A percentile compares a stretch with the other conserved stretches of the same genome.
Conservation (phyloP, 2,113 vertebrate species). For the Neolamprologus tretocephalus region DNA sequence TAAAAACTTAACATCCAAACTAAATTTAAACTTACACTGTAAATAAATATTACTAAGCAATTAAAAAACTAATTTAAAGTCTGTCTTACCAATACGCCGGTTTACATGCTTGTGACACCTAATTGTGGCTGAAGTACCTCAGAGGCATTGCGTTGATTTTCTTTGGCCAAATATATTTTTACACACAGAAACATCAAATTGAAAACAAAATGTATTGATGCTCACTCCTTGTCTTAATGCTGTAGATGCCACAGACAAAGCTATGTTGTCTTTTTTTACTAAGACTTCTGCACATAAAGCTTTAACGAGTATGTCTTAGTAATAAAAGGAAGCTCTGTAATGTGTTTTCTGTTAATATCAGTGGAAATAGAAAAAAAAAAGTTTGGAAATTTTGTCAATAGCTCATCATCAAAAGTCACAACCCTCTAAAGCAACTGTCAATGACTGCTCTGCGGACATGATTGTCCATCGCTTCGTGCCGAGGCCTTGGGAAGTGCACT, state of each 20-base stretch:
- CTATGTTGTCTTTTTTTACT: not conserved
- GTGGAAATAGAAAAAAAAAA: not conserved
- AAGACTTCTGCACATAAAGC: not conserved
- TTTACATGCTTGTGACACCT: not conserved
- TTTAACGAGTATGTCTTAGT: not conserved
- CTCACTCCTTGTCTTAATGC: not conserved
- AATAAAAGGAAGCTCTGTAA: not conserved
- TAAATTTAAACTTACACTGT: not conserved
- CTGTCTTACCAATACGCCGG: not conserved
- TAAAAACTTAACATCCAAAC: not conserved
- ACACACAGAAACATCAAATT: not conserved
- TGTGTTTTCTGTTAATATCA: not conserved
- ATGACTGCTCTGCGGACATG: not conserved
- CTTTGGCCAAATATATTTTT: not conserved
- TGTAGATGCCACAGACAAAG: not conserved
- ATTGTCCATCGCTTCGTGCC: not conserved
- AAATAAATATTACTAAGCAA: not conserved
- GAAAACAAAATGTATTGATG: not conserved
- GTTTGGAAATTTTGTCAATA: not conserved
- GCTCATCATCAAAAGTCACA: constrained; percentile 2
- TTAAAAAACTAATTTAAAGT: not conserved
- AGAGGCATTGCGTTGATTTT: not conserved
- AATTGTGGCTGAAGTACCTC: not conserved
- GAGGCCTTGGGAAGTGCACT: constrained; percentile 30
- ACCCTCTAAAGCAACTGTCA: not conserved